Conservation (phyloP, 2,113 vertebrate genomes). For the Cardinalis cardinalis region DNA sequence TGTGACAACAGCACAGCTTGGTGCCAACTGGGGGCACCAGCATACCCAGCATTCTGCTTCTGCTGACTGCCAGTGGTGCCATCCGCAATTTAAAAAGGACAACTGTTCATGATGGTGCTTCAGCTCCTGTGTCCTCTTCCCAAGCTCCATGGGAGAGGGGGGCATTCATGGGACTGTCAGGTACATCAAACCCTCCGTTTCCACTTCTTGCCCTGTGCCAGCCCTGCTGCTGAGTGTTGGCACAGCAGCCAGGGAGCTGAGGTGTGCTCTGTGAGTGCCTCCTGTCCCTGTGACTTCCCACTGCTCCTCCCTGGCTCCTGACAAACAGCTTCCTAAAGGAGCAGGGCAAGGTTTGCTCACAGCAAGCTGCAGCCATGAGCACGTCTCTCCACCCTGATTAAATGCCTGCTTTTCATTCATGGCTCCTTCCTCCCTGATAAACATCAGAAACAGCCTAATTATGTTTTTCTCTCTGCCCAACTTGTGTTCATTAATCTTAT, state of each 20-base stretch:
- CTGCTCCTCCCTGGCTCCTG: background rate
- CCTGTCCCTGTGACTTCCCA: background rate
- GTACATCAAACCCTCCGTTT: background rate
- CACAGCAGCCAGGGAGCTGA: accelerated
- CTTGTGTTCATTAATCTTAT: constrained; percentile 25
- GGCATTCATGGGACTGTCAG: background rate
- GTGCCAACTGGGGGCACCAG: background rate
- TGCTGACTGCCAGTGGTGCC: background rate
- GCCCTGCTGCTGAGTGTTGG: accelerated
- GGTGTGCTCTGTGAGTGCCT: accelerated
- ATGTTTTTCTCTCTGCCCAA: constrained; percentile 12
- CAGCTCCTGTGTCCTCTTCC: background rate
- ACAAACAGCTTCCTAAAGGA: background rate
- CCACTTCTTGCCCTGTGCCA: background rate
- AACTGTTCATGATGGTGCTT: accelerated
- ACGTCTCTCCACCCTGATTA: background rate
- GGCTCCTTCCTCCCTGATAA: constrained; percentile 14
- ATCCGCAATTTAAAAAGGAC: background rate
- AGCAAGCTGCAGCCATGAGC: background rate
- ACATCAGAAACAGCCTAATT: constrained; percentile 19
- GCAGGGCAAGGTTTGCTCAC: background rate
- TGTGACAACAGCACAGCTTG: background rate
- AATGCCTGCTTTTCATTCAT: constrained; percentile 26
- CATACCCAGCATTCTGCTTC: accelerated
- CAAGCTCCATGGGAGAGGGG: background rate